Evolutionary conservation across 1,140 invertebrate species (phyloP).

Genomic region (Bilobella aurantiaca): DNA sequence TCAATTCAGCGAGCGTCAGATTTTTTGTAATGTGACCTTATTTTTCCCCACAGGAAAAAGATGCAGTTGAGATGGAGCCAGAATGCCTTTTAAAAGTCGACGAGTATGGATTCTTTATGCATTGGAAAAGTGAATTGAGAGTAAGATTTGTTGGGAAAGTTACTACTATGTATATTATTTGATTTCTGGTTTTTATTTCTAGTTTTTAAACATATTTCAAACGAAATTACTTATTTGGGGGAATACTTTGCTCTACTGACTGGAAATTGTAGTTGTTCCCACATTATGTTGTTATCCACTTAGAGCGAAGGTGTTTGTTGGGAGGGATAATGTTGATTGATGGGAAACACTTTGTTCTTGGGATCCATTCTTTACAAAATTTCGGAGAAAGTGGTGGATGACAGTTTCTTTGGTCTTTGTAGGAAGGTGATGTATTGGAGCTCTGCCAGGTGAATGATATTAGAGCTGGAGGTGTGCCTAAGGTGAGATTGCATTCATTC

Average conservation of each 20-base stretch:
- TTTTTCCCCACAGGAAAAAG: conserved; percentile 56
- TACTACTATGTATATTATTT: no score
- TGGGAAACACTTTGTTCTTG: conserved; percentile 6
- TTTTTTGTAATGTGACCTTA: not conserved
- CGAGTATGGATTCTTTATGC: conserved; percentile 97
- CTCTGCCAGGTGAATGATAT: conserved; percentile 95
- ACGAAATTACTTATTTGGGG: no score
- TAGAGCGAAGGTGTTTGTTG: not conserved
- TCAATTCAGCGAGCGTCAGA: no score
- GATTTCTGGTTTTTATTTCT: no score
- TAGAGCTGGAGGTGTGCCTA: conserved; percentile 73
- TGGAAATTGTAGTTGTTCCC: not conserved
- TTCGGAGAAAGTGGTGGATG: conserved; percentile 14
- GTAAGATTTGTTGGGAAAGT: no score
- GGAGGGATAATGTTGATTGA: not conserved
- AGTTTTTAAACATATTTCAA: no score
- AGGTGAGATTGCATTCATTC: conserved; percentile 51
- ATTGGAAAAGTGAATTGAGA: conserved; percentile 93
- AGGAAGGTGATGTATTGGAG: conserved; percentile 94
- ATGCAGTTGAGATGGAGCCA: conserved; percentile 75
- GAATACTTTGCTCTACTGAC: no score
- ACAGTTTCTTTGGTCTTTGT: conserved; percentile 32
- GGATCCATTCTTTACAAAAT: conserved; percentile 22
- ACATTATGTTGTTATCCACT: not conserved
- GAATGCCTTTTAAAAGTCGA: conserved; percentile 90